phyloP scores from a whole-genome alignment of 2,888 invertebrate genomes.

The Carpatolechia fugitivella region DNA sequence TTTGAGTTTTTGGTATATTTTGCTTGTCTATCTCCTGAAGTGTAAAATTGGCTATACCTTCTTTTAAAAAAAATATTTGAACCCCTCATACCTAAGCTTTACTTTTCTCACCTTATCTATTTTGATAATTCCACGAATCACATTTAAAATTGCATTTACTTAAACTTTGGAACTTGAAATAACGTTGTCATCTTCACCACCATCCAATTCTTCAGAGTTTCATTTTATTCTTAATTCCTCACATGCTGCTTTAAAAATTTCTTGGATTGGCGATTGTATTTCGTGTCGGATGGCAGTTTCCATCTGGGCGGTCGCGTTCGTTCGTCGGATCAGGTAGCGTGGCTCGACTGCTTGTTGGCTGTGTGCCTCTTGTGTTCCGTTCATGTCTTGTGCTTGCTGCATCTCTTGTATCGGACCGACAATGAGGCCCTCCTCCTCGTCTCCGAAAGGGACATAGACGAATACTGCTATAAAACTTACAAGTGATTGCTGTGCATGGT shows the following conservation, averaged over 20 bases:
- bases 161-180: background rate
- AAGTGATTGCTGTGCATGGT: conserved; percentile 36
- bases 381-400: conserved; percentile 82
- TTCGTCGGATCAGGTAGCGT: conserved; percentile 90
- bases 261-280: conserved; percentile 47
- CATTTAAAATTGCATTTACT: background rate
- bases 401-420: conserved; percentile 74
- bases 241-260: conserved; percentile 73
- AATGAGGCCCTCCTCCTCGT: conserved; percentile 43
- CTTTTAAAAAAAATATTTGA: no score
- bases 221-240: conserved; percentile 68
- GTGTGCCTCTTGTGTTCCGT: conserved; percentile 82
- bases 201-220: conserved; percentile 30
- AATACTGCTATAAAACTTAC: conserved; percentile 55
- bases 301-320: conserved; percentile 79
- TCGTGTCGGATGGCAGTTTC: conserved; percentile 65
- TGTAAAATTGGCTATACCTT: background rate
- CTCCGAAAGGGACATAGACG: conserved; percentile 58
- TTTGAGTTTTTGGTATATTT: conserved; percentile 40
- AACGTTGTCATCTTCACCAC: conserved; percentile 10
- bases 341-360: conserved; percentile 85
- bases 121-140: background rate
- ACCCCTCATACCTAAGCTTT: no score
- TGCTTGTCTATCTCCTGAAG: background rate
- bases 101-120: background rate